Evolutionary conservation across 1,140 invertebrate genomes (phyloP), one percentile per base, ranked within the genome.

Genomic region (Laupala kohalensis): DNA sequence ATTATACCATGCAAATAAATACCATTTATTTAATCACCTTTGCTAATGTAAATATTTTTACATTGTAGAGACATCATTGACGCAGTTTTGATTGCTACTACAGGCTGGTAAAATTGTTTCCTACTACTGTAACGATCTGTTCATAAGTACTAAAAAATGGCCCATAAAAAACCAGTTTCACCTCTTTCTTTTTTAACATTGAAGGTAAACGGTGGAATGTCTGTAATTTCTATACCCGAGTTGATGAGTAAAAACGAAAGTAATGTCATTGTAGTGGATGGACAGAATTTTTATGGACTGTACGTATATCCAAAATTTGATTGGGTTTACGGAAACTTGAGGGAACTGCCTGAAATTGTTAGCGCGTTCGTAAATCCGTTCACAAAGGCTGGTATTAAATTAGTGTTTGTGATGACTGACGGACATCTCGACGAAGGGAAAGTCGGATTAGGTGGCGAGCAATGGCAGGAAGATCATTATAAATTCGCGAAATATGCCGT

Each of bases 161-260:
- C n/a, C n/a, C n/a, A n/a, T n/a, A n/a, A n/a, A n/a, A n/a, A n/a
- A n/a, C n/a, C n/a, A n/a, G n/a, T n/a, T n/a, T n/a, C n/a, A n/a
- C n/a, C n/a, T n/a, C n/a, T n/a, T n/a, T n/a, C n/a, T n/a, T n/a
- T n/a, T n/a, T n/a, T n/a, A n/a, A n/a, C n/a, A n/a, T n/a, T n/a
- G n/a, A n/a, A n/a, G n/a, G n/a, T n/a, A n/a, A n/a, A n/a, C n/a
- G n/a, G n/a, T n/a, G n/a, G n/a, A n/a, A n/a, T n/a, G n/a, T n/a
- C n/a, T n/a, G n/a, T n/a, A n/a, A n/a, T 53, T n/a, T 70, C 62
- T 70, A 27, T n/a, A 2, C 70, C 25, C 69, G 66, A 69, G 13
- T 70, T 37, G n/a, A 26, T 74, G 71, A 69, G 71, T 19, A 74
- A 70, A 29, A 72, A 72, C 30, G 37, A 4, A 53, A 53, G 19